phyloP scores from a whole-genome alignment of 2,113 vertebrate species.

The Malurus cyaneus region DNA sequence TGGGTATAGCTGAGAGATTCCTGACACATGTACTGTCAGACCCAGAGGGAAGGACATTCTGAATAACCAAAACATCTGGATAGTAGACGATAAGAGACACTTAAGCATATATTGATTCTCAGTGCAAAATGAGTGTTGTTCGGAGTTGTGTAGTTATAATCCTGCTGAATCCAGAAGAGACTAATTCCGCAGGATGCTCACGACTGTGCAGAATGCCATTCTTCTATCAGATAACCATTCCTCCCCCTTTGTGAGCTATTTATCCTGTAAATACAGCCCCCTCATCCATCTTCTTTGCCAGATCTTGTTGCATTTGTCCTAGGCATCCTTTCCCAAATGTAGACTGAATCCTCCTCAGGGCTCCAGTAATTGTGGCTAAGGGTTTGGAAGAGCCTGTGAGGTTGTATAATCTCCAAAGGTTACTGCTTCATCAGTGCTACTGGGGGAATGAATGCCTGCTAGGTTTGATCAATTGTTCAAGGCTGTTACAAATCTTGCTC shows the following conservation, averaged over 20 bases:
- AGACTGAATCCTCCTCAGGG: fast-evolving
- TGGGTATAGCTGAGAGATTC: background rate
- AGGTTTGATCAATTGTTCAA: background rate
- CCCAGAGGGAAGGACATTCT: background rate
- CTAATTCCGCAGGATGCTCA: background rate
- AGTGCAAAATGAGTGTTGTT: background rate
- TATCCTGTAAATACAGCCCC: background rate
- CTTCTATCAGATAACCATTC: background rate
- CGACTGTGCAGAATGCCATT: background rate
- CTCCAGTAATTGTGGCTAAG: background rate
- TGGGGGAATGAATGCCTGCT: background rate
- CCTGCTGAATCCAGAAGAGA: background rate
- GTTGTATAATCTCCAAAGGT: background rate
- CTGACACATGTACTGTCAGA: background rate
- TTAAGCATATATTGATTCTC: background rate
- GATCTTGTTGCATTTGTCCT: background rate
- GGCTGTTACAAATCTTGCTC: background rate
- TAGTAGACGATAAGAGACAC: background rate
- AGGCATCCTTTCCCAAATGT: fast-evolving
- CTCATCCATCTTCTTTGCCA: background rate
- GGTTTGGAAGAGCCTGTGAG: fast-evolving
- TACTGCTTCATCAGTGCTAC: fast-evolving
- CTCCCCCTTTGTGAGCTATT: background rate
- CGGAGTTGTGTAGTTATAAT: background rate
- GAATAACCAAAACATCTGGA: background rate